Percentiles rank a stretch among this genome's conserved stretches.
Evolutionary conservation across 2,113 vertebrate genomes (phyloP).

Genomic region (Tympanuchus pallidicinctus): DNA sequence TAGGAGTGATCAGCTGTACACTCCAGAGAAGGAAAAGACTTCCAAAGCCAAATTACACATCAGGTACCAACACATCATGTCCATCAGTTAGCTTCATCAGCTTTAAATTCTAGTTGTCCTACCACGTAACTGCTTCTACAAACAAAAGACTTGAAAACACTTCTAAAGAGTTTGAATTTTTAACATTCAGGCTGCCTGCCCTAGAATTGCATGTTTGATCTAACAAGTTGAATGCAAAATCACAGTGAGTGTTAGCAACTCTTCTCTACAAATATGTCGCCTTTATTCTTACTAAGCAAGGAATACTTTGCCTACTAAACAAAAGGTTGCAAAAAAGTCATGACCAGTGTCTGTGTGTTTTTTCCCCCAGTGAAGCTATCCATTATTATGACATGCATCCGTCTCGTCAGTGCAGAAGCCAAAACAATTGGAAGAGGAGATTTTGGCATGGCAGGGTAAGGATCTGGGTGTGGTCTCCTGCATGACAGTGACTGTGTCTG

Average conservation of each 20-base stretch:
- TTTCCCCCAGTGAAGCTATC: not conserved
- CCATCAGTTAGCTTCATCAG: not conserved
- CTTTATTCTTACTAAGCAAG: not conserved
- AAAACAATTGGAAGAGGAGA: not conserved
- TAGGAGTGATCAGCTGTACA: accelerated
- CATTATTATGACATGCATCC: no score
- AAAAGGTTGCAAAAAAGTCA: not conserved
- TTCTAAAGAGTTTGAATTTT: not conserved
- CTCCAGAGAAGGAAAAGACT: not conserved
- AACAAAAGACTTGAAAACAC: not conserved
- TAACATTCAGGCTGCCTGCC: not conserved
- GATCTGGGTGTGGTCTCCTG: not conserved
- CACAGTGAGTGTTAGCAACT: not conserved
- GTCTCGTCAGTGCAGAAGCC: not conserved
- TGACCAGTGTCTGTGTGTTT: not conserved
- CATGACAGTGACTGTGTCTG: not conserved
- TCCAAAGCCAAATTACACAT: not conserved
- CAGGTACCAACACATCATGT: not conserved
- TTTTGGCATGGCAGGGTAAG: not conserved
- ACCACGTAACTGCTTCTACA: not conserved
- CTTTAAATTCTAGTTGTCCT: not conserved
- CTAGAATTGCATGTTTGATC: not conserved
- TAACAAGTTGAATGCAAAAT: not conserved
- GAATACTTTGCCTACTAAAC: not conserved
- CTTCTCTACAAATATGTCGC: no score